Evolutionary conservation across 2,888 invertebrate species (phyloP).

Genomic region (Eilema caniola): DNA sequence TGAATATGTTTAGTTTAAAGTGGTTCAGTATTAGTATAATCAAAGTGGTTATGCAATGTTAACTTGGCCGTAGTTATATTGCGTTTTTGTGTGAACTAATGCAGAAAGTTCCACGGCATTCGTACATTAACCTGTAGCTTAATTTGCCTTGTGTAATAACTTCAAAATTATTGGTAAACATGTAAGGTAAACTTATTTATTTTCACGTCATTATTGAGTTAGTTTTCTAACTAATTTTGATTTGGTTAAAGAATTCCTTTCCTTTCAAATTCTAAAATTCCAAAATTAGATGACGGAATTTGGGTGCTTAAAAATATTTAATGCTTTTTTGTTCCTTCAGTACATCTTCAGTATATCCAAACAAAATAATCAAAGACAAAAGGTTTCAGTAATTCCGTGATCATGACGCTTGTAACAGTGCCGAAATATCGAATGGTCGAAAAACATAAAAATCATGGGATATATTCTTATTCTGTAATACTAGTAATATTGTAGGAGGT

Average conservation of each 20-base stretch:
- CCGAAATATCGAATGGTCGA: too few relatives aligned
- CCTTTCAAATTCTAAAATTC: neutral
- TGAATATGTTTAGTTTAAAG: neutral
- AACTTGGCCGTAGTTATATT: neutral
- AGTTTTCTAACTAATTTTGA: neutral
- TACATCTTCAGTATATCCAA: too few relatives aligned
- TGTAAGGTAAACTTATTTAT: neutral
- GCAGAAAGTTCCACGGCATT: conserved; percentile 8
- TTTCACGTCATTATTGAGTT: neutral
- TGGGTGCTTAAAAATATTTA: neutral
- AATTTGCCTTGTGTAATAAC: neutral
- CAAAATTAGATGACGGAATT: neutral
- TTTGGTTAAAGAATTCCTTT: neutral
- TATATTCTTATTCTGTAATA: too few relatives aligned
- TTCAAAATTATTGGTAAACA: neutral
- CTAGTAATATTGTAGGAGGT: too few relatives aligned
- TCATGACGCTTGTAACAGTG: too few relatives aligned
- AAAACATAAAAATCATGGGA: too few relatives aligned
- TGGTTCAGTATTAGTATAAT: conserved; percentile 4
- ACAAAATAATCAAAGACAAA: too few relatives aligned
- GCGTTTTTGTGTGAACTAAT: conserved; percentile 11
- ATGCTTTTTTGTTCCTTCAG: too few relatives aligned
- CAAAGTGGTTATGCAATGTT: conserved; percentile 4
- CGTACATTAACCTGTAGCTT: conserved; percentile 2
- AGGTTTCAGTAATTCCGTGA: too few relatives aligned